Conservation (phyloP, 1,140 invertebrate species). For the Hylaeus anthracinus region DNA sequence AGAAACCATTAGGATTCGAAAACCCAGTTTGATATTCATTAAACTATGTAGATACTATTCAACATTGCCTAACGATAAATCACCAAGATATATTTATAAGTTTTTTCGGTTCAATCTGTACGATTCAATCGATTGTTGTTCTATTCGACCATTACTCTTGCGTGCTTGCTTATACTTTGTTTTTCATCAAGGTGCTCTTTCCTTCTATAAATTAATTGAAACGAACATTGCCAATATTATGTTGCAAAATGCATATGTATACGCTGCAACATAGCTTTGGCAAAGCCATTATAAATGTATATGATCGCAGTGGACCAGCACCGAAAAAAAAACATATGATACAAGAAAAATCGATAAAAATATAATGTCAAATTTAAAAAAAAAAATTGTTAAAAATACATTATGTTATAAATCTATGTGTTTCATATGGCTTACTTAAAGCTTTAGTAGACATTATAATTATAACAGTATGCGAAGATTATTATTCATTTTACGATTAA, state of each 20-base stretch:
- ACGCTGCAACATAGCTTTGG: constrained; percentile 44
- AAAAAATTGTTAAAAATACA: constrained; percentile 46
- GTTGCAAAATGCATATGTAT: neutral
- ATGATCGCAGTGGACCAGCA: constrained; percentile 57
- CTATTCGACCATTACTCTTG: constrained; percentile 16
- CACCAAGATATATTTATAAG: constrained; percentile 35
- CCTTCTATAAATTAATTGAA: constrained; percentile 43
- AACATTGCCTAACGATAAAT: constrained; percentile 34
- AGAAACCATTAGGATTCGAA: constrained; percentile 54
- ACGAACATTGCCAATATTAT: constrained; percentile 28
- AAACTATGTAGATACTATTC: constrained; percentile 51
- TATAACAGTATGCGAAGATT: constrained; percentile 4
- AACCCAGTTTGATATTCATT: constrained; percentile 46
- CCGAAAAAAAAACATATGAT: constrained; percentile 39
- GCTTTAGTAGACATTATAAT: constrained; percentile 34
- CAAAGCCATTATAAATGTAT: constrained; percentile 35
- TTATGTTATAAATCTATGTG: constrained; percentile 24
- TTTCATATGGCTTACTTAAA: constrained; percentile 32
- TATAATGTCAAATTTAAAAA: constrained; percentile 27
- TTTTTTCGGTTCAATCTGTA: constrained; percentile 1
- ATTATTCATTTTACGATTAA: constrained; percentile 10
- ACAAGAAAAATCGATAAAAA: constrained; percentile 36
- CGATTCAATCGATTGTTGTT: constrained; percentile 37
- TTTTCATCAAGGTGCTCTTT: constrained; percentile 61
- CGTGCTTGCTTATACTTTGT: constrained; percentile 52